Evolutionary conservation across 2,113 vertebrate species (phyloP).

Genomic region (Reinhardtius hippoglossoides): DNA sequence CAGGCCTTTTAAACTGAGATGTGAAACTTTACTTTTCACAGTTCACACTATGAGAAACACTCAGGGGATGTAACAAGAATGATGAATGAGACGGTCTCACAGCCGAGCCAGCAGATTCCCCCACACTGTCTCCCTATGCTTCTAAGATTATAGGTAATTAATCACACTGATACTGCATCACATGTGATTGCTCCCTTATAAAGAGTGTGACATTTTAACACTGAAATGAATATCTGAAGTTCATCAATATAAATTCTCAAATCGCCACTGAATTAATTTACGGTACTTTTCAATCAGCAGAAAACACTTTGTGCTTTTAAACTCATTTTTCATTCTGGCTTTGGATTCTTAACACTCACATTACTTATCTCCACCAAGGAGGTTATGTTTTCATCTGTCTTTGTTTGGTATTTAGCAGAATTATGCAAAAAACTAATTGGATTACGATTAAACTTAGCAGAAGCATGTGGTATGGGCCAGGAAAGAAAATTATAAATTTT

Average conservation of each 20-base stretch:
- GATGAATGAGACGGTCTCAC: constrained; percentile 13
- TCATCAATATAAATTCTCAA: background rate
- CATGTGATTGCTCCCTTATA: background rate
- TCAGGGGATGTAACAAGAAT: constrained; percentile 1
- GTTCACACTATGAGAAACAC: constrained; percentile 5
- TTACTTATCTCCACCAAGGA: no score
- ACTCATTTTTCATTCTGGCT: no score
- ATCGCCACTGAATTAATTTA: background rate
- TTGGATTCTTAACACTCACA: no score
- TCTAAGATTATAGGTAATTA: background rate
- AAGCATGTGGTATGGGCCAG: no score
- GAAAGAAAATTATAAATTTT: no score
- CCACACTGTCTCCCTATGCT: background rate
- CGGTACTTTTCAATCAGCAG: background rate
- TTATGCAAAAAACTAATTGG: no score
- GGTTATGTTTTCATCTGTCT: no score
- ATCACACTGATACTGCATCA: background rate
- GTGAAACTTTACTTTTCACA: constrained; percentile 31
- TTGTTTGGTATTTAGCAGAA: no score
- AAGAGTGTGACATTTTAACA: background rate
- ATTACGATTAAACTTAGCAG: no score
- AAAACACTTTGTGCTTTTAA: background rate
- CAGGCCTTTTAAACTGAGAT: constrained; percentile 2
- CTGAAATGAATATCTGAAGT: background rate
- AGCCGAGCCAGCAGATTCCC: background rate